Evolutionary conservation across 2,113 vertebrate genomes (phyloP).

Genomic region (Anarhynchus alexandrinus): DNA sequence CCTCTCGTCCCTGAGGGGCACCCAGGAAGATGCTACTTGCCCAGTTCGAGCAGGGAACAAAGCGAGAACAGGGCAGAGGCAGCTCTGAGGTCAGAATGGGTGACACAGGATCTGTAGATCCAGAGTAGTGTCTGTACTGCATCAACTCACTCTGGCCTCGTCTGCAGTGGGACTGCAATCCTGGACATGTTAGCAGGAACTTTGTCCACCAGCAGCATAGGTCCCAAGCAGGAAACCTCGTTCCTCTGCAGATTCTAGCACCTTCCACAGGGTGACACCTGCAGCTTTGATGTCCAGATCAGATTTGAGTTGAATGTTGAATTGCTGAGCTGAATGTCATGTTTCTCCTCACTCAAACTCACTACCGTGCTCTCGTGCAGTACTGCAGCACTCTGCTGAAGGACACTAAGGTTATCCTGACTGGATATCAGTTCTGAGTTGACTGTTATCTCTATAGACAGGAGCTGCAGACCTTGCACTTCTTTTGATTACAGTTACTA

Average conservation of each 20-base stretch:
- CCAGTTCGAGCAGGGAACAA: not conserved
- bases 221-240: not conserved
- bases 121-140: not conserved
- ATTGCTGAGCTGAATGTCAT: not conserved
- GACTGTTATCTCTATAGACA: not conserved
- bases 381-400: not conserved
- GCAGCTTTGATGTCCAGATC: not conserved
- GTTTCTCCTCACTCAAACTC: not conserved
- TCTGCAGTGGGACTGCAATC: not conserved
- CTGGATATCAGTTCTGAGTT: not conserved
- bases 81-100: not conserved
- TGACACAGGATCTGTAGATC: not conserved
- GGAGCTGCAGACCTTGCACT: not conserved
- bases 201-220: not conserved
- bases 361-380: not conserved
- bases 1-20: not conserved
- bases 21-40: not conserved
- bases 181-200: not conserved
- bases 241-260: not conserved
- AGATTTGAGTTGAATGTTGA: not conserved
- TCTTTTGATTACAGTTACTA: not conserved
- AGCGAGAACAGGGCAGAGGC: not conserved
- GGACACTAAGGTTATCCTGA: not conserved
- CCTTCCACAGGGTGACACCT: not conserved
- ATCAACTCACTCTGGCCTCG: not conserved